Conservation (phyloP, 2,113 vertebrate genomes). For the Coreoperca whiteheadi region DNA sequence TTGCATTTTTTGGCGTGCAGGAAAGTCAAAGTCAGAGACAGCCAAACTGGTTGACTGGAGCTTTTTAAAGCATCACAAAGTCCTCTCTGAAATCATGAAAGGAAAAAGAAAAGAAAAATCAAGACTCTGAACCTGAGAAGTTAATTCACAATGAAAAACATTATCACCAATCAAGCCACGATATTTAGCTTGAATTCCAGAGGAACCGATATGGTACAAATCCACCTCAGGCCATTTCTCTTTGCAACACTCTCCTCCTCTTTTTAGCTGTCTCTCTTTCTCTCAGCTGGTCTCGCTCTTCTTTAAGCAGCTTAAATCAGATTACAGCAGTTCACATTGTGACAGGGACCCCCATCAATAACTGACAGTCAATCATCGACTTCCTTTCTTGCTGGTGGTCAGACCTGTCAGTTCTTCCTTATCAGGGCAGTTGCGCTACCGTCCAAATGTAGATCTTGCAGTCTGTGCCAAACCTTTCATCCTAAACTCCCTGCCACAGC, state of each 20-base stretch:
- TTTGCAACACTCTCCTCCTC: slow-evolving; percentile 35
- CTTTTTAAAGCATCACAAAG: slow-evolving; percentile 10
- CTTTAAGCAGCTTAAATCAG: slow-evolving; percentile 79
- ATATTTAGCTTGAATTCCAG: slow-evolving; percentile 44
- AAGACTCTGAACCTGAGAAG: slow-evolving; percentile 11
- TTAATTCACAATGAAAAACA: slow-evolving; percentile 25
- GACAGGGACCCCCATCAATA: slow-evolving; percentile 56
- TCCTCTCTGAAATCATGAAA: slow-evolving; percentile 1
- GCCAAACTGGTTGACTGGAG: neutral
- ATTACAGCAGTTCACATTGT: slow-evolving; percentile 69
- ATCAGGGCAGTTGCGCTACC: slow-evolving; percentile 24
- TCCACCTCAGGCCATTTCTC: slow-evolving; percentile 47
- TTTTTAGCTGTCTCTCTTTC: slow-evolving; percentile 36
- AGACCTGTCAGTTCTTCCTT: slow-evolving; percentile 40
- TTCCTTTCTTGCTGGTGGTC: slow-evolving; percentile 27
- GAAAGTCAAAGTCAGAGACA: slow-evolving; percentile 35
- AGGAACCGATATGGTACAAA: slow-evolving; percentile 41
- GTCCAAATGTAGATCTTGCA: slow-evolving; percentile 47
- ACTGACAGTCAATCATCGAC: slow-evolving; percentile 47
- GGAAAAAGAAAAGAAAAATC: neutral
- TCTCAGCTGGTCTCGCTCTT: slow-evolving; percentile 41
- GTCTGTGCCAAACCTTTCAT: slow-evolving; percentile 11
- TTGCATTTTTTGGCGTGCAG: neutral
- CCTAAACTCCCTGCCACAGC: slow-evolving; percentile 29
- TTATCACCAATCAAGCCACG: slow-evolving; percentile 3